Conservation (phyloP, 2,888 invertebrate species). For the Athripsodes cinereus region DNA sequence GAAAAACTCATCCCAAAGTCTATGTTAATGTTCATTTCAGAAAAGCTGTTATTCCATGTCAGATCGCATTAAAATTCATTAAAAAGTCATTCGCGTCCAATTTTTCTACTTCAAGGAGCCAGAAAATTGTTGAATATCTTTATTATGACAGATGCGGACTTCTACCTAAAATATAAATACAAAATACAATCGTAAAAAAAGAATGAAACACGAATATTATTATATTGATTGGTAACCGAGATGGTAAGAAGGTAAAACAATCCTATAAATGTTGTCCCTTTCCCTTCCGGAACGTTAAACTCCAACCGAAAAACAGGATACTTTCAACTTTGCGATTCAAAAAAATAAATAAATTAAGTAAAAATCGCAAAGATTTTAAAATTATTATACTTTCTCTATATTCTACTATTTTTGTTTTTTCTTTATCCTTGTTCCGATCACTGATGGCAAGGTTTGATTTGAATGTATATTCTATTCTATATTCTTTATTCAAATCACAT, state of each 20-base stretch:
- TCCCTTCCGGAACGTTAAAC: constrained; percentile 32
- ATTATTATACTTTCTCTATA: neutral
- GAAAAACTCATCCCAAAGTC: no score
- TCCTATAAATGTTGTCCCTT: constrained; percentile 21
- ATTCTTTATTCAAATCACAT: neutral
- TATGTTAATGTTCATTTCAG: no score
- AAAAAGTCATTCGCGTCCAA: no score
- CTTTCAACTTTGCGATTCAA: neutral
- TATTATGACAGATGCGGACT: no score
- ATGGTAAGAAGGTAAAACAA: constrained; percentile 10
- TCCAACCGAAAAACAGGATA: constrained; percentile 24
- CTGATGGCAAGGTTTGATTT: constrained; percentile 1
- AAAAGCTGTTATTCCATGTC: no score
- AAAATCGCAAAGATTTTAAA: neutral
- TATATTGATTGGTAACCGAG: no score
- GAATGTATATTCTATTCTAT: neutral
- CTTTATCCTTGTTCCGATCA: neutral
- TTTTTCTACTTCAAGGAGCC: no score
- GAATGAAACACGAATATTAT: no score
- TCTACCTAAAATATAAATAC: no score
- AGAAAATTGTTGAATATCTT: no score
- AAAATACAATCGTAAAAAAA: no score
- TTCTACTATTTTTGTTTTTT: neutral
- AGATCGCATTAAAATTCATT: no score
- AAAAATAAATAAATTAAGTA: neutral